Evolutionary conservation across 2,888 invertebrate genomes (phyloP).

Genomic region (Stenolophus ochropezus): DNA sequence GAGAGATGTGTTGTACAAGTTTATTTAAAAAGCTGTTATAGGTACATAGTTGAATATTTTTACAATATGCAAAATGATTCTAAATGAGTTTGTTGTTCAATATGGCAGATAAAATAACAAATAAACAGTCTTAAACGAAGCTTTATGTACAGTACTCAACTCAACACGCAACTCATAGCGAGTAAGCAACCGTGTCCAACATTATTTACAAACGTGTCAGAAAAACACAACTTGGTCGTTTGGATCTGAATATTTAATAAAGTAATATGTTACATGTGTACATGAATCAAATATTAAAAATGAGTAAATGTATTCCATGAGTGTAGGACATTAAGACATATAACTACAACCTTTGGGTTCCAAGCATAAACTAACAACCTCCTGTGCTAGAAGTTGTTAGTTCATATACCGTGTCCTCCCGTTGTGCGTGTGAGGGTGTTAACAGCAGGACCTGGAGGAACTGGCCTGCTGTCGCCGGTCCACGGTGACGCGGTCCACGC

Average conservation of each 20-base stretch:
- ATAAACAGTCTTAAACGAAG: constrained; percentile 18
- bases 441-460: constrained; percentile 78
- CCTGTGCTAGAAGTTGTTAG: too few species aligned
- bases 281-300: constrained; percentile 27
- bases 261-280: constrained; percentile 13
- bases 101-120: constrained; percentile 22
- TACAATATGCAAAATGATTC: constrained; percentile 55
- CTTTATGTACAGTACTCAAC: neutral
- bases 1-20: constrained; percentile 19
- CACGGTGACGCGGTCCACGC: constrained; percentile 81
- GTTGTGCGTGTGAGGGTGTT: constrained; percentile 41
- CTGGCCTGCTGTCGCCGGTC: constrained; percentile 82
- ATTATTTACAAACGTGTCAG: too few species aligned
- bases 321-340: neutral
- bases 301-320: constrained; percentile 7
- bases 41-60: constrained; percentile 46
- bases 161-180: too few species aligned
- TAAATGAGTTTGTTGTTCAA: constrained; percentile 19
- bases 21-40: constrained; percentile 57
- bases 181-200: too few species aligned
- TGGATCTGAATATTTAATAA: neutral
- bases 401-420: too few species aligned
- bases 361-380: too few species aligned
- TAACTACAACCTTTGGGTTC: neutral
- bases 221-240: neutral